These are phyloP conservation scores for Dipus sagitta DNA, from an alignment of 2,797 vertebrate genomes.

Conservation along the genomic window DNA sequence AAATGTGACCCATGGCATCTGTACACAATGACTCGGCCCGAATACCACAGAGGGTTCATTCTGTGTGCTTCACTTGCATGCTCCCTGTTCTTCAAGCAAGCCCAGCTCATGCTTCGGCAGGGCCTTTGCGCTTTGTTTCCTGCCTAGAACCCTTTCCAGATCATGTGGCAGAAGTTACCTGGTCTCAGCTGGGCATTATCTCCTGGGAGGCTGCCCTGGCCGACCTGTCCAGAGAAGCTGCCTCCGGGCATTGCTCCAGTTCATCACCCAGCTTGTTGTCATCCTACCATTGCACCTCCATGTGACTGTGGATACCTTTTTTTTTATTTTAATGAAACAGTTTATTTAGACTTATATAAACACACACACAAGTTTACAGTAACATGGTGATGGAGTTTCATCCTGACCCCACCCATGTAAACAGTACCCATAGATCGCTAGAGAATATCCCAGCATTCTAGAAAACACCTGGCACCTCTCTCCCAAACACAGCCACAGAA, in stretches of 20 bases:
- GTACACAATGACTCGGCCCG: not conserved
- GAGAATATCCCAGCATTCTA: too few relatives aligned
- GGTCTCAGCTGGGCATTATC: too few relatives aligned
- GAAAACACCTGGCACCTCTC: too few relatives aligned
- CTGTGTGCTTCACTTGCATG: accelerated
- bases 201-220: not conserved
- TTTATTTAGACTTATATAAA: too few relatives aligned
- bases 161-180: not conserved
- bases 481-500: too few relatives aligned
- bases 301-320: not conserved
- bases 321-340: too few relatives aligned
- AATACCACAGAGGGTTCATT: not conserved
- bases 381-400: too few relatives aligned
- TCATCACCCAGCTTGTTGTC: too few relatives aligned
- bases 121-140: too few relatives aligned
- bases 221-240: not conserved
- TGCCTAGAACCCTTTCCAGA: not conserved
- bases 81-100: not conserved
- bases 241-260: not conserved
- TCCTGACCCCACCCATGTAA: too few relatives aligned
- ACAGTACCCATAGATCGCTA: too few relatives aligned
- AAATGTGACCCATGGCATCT: not conserved
- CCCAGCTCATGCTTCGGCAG: not conserved
- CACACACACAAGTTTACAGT: too few relatives aligned
- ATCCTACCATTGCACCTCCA: not conserved